phyloP scores from a whole-genome alignment of 2,113 vertebrate species.

The Ictalurus punctatus region DNA sequence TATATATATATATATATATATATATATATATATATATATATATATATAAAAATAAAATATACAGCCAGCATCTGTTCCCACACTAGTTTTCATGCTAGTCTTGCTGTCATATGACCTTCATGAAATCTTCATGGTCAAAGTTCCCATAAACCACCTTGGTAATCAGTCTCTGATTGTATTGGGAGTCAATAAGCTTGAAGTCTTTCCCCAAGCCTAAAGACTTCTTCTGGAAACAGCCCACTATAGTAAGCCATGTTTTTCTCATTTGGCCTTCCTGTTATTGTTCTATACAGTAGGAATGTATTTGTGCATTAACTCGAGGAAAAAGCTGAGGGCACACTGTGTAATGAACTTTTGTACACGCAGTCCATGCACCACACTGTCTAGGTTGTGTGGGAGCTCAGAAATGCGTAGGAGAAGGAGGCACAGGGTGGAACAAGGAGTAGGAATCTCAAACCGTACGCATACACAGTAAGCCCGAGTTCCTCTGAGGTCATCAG shows the following conservation, averaged over 20 bases:
- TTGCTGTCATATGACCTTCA: background rate
- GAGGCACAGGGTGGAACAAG: background rate
- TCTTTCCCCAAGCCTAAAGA: background rate
- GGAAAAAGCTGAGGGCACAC: background rate
- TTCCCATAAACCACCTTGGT: background rate
- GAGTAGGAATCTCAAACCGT: background rate
- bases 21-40: background rate
- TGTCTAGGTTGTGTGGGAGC: background rate
- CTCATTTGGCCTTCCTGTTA: conserved; percentile 38
- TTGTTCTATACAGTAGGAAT: conserved; percentile 11
- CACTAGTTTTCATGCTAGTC: background rate
- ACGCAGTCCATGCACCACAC: background rate
- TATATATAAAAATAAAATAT: background rate
- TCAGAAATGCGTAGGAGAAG: conserved; percentile 3
- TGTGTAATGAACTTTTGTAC: background rate
- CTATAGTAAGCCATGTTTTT: background rate
- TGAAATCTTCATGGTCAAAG: background rate
- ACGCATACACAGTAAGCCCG: background rate
- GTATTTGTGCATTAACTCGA: background rate
- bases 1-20: background rate
- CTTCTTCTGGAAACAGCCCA: conserved; percentile 20
- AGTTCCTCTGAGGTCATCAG: conserved; percentile 58
- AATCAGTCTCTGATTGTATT: background rate
- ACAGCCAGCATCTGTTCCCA: background rate
- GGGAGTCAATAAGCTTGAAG: background rate